Percentiles rank a stretch among this genome's conserved stretches.
phyloP scores from a whole-genome alignment of 2,113 vertebrate species.

The Gallinago undulata region DNA sequence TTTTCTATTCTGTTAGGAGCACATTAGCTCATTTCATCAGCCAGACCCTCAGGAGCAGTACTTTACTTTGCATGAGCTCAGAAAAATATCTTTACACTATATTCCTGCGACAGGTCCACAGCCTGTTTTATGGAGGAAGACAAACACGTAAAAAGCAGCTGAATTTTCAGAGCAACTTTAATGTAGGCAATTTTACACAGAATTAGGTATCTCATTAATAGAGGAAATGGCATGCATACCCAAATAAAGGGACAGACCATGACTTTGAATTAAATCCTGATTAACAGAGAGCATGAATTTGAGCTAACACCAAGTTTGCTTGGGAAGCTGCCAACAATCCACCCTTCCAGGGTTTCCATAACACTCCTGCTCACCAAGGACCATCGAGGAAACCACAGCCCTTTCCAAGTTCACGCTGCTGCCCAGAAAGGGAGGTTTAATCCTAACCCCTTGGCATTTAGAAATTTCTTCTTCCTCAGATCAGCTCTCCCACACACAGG shows the following conservation, averaged over 20 bases:
- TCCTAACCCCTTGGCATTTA: neutral
- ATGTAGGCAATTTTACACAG: neutral
- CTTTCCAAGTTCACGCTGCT: neutral
- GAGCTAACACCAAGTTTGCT: neutral
- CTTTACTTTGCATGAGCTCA: neutral
- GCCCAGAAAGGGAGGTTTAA: neutral
- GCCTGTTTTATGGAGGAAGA: neutral
- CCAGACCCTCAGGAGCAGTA: neutral
- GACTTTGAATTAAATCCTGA: neutral
- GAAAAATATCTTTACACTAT: neutral
- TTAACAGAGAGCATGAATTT: neutral
- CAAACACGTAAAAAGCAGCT: neutral
- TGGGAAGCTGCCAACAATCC: neutral
- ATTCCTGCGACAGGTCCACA: neutral
- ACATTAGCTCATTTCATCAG: neutral
- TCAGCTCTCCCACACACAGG: too few species aligned
- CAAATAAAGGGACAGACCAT: neutral
- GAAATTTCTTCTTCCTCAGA: neutral
- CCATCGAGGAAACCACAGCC: neutral
- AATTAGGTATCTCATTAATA: neutral
- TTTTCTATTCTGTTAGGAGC: neutral
- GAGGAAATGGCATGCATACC: neutral
- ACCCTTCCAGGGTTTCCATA: accelerated
- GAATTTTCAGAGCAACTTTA: neutral
- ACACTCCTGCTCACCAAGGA: neutral